Conservation (phyloP, 2,113 vertebrate genomes). For the Tachysurus fulvidraco region DNA sequence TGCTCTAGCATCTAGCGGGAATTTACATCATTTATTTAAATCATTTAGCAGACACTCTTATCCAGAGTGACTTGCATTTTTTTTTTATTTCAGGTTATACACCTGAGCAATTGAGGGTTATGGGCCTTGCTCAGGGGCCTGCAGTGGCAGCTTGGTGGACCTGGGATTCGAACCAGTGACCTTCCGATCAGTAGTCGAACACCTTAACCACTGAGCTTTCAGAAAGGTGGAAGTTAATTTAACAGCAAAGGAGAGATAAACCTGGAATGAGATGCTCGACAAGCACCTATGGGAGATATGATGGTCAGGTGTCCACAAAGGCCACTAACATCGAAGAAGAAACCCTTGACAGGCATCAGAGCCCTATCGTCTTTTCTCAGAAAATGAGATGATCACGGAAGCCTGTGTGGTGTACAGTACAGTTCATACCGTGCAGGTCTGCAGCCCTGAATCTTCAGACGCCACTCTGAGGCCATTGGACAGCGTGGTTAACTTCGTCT, state of each 20-base stretch:
- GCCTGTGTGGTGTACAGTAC: neutral
- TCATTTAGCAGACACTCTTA: too few relatives aligned
- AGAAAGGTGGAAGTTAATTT: neutral
- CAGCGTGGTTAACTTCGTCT: slow-evolving; percentile 87
- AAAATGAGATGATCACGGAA: neutral
- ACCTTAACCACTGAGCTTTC: too few relatives aligned
- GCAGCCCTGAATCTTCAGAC: slow-evolving; percentile 91
- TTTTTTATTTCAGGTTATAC: too few relatives aligned
- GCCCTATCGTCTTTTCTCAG: too few relatives aligned
- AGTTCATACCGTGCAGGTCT: slow-evolving; percentile 87
- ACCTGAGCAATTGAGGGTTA: too few relatives aligned
- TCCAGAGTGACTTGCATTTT: too few relatives aligned
- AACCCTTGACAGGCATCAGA: too few relatives aligned
- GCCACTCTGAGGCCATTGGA: slow-evolving; percentile 91
- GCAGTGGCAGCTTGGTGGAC: too few relatives aligned
- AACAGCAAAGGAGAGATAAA: neutral
- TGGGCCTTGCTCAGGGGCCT: too few relatives aligned
- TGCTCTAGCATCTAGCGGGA: neutral
- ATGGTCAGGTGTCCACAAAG: neutral
- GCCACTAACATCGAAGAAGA: neutral
- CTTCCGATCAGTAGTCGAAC: too few relatives aligned
- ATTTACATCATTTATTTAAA: too few relatives aligned
- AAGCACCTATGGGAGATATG: neutral
- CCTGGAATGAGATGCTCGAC: neutral
- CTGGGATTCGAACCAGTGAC: too few relatives aligned